Percentiles rank a stretch among this genome's conserved stretches.
Conservation (phyloP, 1,140 invertebrate genomes). For the Drosophila leontia region DNA sequence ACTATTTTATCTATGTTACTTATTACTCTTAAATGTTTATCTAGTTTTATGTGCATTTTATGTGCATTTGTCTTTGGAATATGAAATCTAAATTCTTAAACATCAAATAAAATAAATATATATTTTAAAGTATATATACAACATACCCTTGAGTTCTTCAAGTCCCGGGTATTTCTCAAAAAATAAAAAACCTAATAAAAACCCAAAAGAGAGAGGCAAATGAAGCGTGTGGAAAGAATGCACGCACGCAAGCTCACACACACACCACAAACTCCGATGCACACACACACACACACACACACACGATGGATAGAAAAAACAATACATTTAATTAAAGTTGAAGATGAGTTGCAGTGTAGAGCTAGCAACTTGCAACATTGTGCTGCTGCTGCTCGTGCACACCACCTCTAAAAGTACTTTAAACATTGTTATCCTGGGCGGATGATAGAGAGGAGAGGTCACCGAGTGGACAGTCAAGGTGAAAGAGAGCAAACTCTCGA, state of each 20-base stretch:
- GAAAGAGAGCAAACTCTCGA: conserved; percentile 48
- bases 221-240: conserved; percentile 70
- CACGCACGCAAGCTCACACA: conserved; percentile 22
- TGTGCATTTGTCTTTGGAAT: background rate
- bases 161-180: background rate
- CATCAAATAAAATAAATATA: background rate
- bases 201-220: conserved; percentile 40
- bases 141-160: background rate
- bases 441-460: conserved; percentile 10
- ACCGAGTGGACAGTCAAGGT: conserved; percentile 21
- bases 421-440: conserved; percentile 62
- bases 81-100: background rate
- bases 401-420: conserved; percentile 63
- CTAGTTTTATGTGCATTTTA: background rate
- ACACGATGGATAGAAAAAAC: conserved; percentile 59
- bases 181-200: background rate
- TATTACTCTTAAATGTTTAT: background rate
- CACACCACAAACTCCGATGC: background rate
- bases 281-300: conserved; percentile 4
- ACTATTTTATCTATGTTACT: no score
- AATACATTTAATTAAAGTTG: conserved; percentile 82
- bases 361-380: conserved; percentile 50
- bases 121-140: background rate
- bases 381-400: conserved; percentile 16
- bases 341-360: conserved; percentile 71